Percentiles rank a stretch among this genome's conserved stretches.
phyloP scores from a whole-genome alignment of 2,113 vertebrate species.

The Elgaria multicarinata region DNA sequence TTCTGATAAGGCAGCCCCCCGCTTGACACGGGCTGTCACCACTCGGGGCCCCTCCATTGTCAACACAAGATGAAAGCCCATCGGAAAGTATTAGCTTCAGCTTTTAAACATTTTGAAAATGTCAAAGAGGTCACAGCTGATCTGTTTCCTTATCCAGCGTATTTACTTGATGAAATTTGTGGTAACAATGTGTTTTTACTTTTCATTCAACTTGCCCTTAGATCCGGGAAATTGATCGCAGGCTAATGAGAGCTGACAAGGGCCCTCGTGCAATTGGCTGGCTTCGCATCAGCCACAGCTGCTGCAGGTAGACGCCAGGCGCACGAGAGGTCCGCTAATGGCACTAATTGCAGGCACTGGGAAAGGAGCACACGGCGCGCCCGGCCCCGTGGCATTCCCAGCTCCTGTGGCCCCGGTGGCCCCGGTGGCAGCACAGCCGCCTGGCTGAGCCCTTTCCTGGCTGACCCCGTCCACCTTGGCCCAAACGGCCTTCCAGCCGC shows the following conservation, averaged over 20 bases:
- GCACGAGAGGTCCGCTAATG: constrained; percentile 57
- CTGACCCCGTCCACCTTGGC: constrained; percentile 59
- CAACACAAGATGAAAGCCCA: constrained; percentile 79
- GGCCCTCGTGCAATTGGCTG: constrained; percentile 61
- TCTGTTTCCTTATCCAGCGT: constrained; percentile 72
- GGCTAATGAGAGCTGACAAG: constrained; percentile 73
- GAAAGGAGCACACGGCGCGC: constrained; percentile 33
- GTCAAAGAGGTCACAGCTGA: constrained; percentile 78
- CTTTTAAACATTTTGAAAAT: constrained; percentile 83
- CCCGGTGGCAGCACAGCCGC: too few relatives aligned
- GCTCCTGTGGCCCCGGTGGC: constrained; percentile 69
- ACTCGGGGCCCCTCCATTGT: constrained; percentile 74
- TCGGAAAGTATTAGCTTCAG: constrained; percentile 83
- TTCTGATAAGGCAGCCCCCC: constrained; percentile 76
- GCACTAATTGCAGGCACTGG: constrained; percentile 64
- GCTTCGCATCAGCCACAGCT: constrained; percentile 67
- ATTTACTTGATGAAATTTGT: constrained; percentile 80
- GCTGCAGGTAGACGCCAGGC: constrained; percentile 49
- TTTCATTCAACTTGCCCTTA: constrained; percentile 66
- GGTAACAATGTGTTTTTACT: constrained; percentile 77
- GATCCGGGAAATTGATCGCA: constrained; percentile 63
- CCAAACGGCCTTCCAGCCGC: constrained; percentile 59
- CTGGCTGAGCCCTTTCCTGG: constrained; percentile 71
- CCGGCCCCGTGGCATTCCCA: constrained; percentile 53
- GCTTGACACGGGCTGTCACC: constrained; percentile 79